Base-by-base conservation (phyloP, 2,888 invertebrate species). In the Machimus rusticus region DNA sequence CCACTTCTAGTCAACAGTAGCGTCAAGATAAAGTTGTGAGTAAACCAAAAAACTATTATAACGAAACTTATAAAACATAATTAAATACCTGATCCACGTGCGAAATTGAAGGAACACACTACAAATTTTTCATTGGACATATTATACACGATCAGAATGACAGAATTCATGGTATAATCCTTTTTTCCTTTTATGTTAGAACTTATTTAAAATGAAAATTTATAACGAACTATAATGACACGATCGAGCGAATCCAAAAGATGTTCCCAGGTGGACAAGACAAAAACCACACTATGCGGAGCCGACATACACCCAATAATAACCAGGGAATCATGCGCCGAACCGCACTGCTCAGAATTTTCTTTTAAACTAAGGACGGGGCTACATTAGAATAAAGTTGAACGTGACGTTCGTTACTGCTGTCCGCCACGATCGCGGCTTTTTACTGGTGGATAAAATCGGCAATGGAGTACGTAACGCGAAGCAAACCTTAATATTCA, bases 271-370 rank as follows among this genome's bases (percentile, higher is more conserved):
- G 0, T 2, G 28, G 28, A 66, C 8, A 66, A 66, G 8, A 4
- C 14, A 66, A 28, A 19, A 76, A 76, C 74, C 28, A 74, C 55
- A 86, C 31, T 28, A 66, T 43, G 57, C 85, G 55, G 28, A 37
- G 57, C 85, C 76, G 28, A 37, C 55, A 55, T 66, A 66, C 37
- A 66, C 57, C 19, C n/a, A 86, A 84, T 16, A 34, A 28, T 55
- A 85, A 34, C 78, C 76, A 34, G 37, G 23, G 19, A 81, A 57
- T 77, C 87, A 87, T 87, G 86, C 87, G 86, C 87, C 87, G 87
- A 88, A 88, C 88, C 57, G 79, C 57, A 87, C 87, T 87, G 43
- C 74, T 87, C 87, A 87, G 81, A 85, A 81, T 51, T 88, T 86
- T 81, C 39, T 74, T 81, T 34, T 28, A 51, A 57, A 88, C 88